phyloP scores from a whole-genome alignment of 2,797 vertebrate genomes.

The Adrianichthys oophorus region DNA sequence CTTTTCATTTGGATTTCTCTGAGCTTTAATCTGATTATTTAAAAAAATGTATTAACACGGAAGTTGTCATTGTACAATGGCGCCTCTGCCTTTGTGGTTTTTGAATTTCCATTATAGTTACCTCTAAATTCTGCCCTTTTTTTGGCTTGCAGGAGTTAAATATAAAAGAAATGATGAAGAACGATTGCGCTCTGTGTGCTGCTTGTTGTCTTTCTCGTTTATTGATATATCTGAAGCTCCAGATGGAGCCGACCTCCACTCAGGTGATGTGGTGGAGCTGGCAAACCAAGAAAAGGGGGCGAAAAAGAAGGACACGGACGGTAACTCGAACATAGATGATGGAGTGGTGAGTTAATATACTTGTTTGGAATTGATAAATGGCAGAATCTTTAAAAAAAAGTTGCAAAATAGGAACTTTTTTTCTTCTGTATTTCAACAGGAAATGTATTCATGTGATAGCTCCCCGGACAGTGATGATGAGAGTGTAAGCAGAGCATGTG shows the following conservation, averaged over 20 bases:
- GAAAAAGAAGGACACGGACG: conserved; percentile 2
- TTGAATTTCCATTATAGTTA: too few species aligned
- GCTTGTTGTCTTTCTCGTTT: neutral
- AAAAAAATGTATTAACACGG: conserved; percentile 16
- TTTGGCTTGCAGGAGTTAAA: too few species aligned
- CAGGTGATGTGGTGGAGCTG: conserved; percentile 6
- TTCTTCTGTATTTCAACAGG: conserved; percentile 18
- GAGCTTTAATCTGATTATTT: neutral
- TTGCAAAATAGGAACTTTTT: neutral
- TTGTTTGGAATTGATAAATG: too few species aligned
- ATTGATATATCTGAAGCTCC: conserved; percentile 16
- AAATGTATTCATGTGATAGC: conserved; percentile 40
- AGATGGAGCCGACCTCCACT: conserved; percentile 21
- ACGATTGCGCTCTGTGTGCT: too few species aligned
- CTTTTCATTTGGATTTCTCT: neutral
- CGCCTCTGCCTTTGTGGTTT: neutral
- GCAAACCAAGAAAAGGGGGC: conserved; percentile 1
- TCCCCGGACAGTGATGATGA: conserved; percentile 67
- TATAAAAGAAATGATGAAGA: too few species aligned
- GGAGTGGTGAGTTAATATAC: too few species aligned
- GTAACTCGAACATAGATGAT: too few species aligned
- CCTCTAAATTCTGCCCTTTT: too few species aligned
- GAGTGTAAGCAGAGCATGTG: conserved; percentile 31
- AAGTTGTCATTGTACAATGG: conserved; percentile 4
- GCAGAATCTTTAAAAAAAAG: neutral